These are phyloP conservation scores for Watersipora subatra DNA, from an alignment of 1,140 invertebrate genomes.

Conservation along the genomic window DNA sequence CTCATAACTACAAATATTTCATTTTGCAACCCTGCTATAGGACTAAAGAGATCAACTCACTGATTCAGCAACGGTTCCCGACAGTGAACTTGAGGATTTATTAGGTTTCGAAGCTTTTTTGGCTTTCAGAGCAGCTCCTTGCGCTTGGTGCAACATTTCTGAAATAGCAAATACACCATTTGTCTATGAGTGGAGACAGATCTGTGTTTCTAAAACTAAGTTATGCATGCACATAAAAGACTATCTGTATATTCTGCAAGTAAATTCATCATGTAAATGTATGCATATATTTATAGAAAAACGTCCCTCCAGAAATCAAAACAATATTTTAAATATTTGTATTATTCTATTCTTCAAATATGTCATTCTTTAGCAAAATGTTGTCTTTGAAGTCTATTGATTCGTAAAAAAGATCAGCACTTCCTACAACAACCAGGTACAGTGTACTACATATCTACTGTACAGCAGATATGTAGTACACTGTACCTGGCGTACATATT, in stretches of 20 bases:
- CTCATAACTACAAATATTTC: too few species aligned
- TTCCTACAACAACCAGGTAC: too few species aligned
- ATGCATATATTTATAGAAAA: neutral
- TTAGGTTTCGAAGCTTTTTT: conserved; percentile 28
- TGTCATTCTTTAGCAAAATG: too few species aligned
- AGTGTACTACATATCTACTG: neutral
- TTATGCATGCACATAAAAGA: neutral
- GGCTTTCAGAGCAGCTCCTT: conserved; percentile 42
- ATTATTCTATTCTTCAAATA: too few species aligned
- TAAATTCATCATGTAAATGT: neutral
- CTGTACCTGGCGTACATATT: neutral
- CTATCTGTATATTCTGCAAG: neutral
- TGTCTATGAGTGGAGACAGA: neutral
- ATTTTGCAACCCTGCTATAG: too few species aligned
- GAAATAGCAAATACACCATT: conserved; percentile 11
- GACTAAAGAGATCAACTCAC: too few species aligned
- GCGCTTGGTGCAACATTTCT: conserved; percentile 42
- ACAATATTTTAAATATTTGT: neutral
- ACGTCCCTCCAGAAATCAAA: neutral
- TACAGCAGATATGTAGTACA: neutral
- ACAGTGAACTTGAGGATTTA: too few species aligned
- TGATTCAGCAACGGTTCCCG: too few species aligned
- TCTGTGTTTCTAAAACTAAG: neutral
- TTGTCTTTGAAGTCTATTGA: too few species aligned
- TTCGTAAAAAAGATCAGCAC: too few species aligned